Percentiles rank a stretch among this genome's conserved stretches.
Conservation (phyloP, 2,113 vertebrate genomes). For the Columba janthina region DNA sequence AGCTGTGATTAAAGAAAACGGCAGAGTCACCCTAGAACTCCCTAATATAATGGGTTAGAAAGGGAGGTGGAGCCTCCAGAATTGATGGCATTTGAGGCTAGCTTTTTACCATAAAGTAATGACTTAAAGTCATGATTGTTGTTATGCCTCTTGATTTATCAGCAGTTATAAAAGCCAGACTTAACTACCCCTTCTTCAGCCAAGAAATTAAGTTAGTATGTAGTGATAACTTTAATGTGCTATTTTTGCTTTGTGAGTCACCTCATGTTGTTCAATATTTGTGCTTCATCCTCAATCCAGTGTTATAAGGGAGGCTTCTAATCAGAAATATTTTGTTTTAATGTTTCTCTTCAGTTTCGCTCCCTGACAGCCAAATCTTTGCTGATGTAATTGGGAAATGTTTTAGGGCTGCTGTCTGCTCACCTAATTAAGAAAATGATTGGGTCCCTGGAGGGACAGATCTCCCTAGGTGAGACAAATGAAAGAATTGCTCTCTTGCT, state of each 20-base stretch:
- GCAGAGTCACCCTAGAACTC: neutral
- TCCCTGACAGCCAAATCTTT: neutral
- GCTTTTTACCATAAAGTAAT: neutral
- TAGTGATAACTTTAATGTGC: neutral
- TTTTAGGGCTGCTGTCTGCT: conserved; percentile 4
- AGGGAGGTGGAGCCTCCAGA: rapidly evolving
- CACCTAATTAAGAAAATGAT: conserved; percentile 28
- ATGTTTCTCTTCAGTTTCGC: neutral
- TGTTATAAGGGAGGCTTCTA: neutral
- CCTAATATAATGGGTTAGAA: neutral
- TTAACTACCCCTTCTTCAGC: neutral
- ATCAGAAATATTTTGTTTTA: conserved; percentile 2
- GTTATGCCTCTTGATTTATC: neutral
- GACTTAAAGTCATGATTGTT: neutral
- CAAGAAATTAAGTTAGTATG: neutral
- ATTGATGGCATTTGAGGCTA: neutral
- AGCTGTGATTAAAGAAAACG: neutral
- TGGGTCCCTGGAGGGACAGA: neutral
- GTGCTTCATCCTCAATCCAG: neutral
- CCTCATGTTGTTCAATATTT: neutral
- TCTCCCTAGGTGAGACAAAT: neutral
- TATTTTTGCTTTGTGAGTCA: neutral
- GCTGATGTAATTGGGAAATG: neutral
- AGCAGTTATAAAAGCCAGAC: neutral
- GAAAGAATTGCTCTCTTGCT: neutral